Evolutionary conservation across 2,797 vertebrate species (phyloP).

Genomic region (Crenichthys baileyi): DNA sequence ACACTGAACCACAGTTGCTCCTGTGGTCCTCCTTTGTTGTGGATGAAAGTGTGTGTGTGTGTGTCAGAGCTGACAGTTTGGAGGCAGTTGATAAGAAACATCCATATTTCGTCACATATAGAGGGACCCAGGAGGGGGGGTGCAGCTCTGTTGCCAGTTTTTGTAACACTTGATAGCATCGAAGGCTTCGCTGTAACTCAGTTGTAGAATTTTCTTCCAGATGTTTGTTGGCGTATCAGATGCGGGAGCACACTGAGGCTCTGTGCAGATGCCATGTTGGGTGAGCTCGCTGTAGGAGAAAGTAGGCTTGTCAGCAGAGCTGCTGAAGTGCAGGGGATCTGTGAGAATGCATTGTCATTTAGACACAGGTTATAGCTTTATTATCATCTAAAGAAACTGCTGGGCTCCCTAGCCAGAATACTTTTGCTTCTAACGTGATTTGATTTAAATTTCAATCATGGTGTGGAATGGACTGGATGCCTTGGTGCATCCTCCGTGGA

Average conservation of each 20-base stretch:
- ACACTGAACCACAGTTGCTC: not conserved
- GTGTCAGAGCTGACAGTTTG: too few species aligned
- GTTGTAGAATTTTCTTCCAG: not conserved
- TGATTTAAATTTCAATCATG: constrained; percentile 4
- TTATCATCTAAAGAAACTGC: not conserved
- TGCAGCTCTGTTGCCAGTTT: not conserved
- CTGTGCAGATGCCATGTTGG: not conserved
- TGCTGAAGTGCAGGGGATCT: not conserved
- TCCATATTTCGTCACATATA: not conserved
- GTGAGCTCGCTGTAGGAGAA: not conserved
- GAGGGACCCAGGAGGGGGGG: too few species aligned
- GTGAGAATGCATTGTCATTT: not conserved
- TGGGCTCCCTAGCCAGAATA: constrained; percentile 8
- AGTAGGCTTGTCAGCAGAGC: not conserved
- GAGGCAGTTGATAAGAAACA: constrained; percentile 6
- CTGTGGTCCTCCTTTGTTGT: too few species aligned
- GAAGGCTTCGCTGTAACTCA: not conserved
- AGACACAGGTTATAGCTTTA: not conserved
- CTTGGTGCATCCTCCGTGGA: not conserved
- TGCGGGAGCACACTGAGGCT: too few species aligned
- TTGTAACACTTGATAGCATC: not conserved
- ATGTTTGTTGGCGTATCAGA: not conserved
- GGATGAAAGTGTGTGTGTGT: too few species aligned
- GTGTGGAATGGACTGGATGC: not conserved
- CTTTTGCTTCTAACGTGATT: constrained; percentile 1